A percentile compares a stretch with the other conserved stretches of the same genome.
These are phyloP conservation scores for Chaitophorus viminalis DNA, from an alignment of 2,888 invertebrate genomes.

Conservation along the genomic window DNA sequence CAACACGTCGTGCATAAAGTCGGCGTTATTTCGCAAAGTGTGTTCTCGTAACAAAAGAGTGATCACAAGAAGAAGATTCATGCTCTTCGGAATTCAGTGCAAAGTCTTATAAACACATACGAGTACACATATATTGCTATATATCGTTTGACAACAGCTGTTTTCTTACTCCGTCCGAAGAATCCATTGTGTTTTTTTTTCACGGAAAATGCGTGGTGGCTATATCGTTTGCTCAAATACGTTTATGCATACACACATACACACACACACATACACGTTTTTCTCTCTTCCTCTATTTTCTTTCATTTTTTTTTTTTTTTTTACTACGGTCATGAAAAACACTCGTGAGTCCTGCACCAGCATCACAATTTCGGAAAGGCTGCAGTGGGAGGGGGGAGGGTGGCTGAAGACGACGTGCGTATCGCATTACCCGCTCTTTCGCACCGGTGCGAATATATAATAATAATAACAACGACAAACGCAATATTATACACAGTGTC, in stretches of 20 bases:
- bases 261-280: not conserved
- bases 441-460: not conserved
- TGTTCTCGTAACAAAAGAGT: too few species aligned
- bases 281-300: not conserved
- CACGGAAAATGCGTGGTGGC: not conserved
- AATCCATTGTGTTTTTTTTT: not conserved
- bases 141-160: too few species aligned
- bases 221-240: too few species aligned
- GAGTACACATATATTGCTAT: too few species aligned
- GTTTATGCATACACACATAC: too few species aligned
- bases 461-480: not conserved
- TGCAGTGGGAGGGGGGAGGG: not conserved
- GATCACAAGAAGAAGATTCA: too few species aligned
- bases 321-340: constrained; percentile 43
- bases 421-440: constrained; percentile 23
- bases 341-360: constrained; percentile 5
- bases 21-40: too few species aligned
- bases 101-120: too few species aligned
- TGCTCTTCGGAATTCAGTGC: too few species aligned
- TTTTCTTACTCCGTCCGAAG: too few species aligned
- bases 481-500: not conserved
- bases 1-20: too few species aligned
- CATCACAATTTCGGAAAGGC: too few species aligned
- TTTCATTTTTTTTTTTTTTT: not conserved
- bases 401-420: not conserved